Evolutionary conservation across 2,888 invertebrate species (phyloP).

Genomic region (Dioctria rufipes): DNA sequence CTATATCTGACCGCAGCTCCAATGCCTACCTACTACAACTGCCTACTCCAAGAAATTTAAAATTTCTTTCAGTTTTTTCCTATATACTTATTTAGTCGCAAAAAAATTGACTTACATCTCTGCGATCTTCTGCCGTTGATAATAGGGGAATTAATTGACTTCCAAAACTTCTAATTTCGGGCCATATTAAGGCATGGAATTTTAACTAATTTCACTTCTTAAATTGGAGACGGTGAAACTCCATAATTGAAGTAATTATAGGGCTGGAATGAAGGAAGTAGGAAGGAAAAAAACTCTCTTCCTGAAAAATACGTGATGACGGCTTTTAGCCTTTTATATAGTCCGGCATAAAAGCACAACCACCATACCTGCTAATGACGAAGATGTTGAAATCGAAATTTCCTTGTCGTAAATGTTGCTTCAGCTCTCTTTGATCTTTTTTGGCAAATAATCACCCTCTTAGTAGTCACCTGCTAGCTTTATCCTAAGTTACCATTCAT

Average conservation of each 20-base stretch:
- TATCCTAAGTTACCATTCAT: neutral
- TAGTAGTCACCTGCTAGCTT: neutral
- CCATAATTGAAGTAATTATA: conserved; percentile 34
- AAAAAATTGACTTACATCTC: neutral
- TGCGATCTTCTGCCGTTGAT: neutral
- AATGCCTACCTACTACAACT: too few relatives aligned
- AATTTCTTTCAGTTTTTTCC: conserved; percentile 16
- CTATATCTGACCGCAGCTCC: too few relatives aligned
- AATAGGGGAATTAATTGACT: conserved; percentile 25
- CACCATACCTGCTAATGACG: neutral
- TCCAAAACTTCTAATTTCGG: conserved; percentile 29
- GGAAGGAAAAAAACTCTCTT: neutral
- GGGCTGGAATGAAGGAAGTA: neutral
- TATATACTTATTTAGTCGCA: neutral
- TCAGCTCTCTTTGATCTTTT: neutral
- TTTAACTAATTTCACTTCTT: conserved; percentile 27
- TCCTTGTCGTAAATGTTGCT: too few relatives aligned
- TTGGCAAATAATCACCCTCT: neutral
- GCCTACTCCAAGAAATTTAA: conserved; percentile 2
- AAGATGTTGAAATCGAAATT: neutral
- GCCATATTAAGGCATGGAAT: conserved; percentile 15
- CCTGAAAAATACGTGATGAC: conserved; percentile 6
- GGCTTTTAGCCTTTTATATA: neutral
- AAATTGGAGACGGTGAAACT: neutral
- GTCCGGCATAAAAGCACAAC: neutral